Evolutionary conservation across 2,113 vertebrate species (phyloP).

Genomic region (Ceyx margarethae): DNA sequence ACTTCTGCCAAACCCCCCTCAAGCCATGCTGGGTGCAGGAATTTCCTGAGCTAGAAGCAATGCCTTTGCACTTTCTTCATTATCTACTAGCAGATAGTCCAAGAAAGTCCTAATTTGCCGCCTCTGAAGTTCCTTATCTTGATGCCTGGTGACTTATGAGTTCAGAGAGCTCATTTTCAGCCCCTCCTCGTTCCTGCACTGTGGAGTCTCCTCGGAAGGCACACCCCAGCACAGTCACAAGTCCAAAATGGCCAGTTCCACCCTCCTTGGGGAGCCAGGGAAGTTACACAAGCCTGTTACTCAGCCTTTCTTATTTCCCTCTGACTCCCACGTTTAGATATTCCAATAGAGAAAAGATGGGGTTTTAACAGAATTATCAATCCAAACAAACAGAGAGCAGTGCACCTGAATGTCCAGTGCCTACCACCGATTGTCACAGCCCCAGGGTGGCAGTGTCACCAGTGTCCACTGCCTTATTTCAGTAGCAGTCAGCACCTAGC

Average conservation of each 20-base stretch:
- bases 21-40: not conserved
- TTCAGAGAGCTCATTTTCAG: not conserved
- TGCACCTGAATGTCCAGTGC: not conserved
- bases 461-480: rapidly evolving
- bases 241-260: not conserved
- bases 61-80: not conserved
- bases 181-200: not conserved
- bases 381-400: not conserved
- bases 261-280: not conserved
- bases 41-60: constrained; percentile 8
- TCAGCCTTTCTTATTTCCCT: constrained; percentile 22
- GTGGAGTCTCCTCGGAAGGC: not conserved
- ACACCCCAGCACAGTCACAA: not conserved
- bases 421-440: not conserved
- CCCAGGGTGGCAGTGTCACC: not conserved
- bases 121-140: constrained; percentile 3
- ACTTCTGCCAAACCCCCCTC: not conserved
- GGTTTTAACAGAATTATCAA: not conserved
- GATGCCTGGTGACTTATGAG: not conserved
- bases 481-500: not conserved
- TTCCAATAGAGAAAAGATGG: not conserved
- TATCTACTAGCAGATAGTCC: not conserved
- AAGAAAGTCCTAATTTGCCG: not conserved
- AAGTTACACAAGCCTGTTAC: constrained; percentile 1
- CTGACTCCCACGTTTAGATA: not conserved